These are phyloP conservation scores for Hydrophis major DNA, from an alignment of 2,797 vertebrate genomes.

Conservation along the genomic window DNA sequence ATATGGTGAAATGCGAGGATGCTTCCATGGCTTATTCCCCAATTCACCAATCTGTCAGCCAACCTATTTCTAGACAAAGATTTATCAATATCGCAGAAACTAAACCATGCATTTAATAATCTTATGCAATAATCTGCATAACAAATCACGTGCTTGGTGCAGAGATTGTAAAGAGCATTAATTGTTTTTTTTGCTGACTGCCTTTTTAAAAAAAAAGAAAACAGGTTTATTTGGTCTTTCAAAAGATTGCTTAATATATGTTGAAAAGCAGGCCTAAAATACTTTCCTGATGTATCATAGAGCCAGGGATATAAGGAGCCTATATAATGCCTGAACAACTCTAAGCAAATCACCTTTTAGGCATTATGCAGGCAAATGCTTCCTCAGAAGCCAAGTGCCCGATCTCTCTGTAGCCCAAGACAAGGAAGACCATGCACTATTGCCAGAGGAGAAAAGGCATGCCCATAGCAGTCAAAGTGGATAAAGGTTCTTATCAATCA, in stretches of 20 bases:
- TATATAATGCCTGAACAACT: neutral
- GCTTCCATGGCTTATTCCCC: neutral
- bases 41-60: neutral
- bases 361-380: neutral
- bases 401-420: neutral
- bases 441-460: neutral
- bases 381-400: neutral
- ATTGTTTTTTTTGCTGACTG: neutral
- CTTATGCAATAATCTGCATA: neutral
- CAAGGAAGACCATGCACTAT: neutral
- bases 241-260: neutral
- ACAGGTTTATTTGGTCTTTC: neutral
- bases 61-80: neutral
- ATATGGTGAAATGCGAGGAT: neutral
- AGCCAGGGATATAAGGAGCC: neutral
- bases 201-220: neutral
- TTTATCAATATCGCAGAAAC: neutral
- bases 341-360: neutral
- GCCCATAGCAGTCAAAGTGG: neutral
- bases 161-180: neutral
- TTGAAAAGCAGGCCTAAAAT: neutral
- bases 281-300: neutral
- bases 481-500: neutral
- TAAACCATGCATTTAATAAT: neutral
- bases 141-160: neutral